Evolutionary conservation across 2,888 invertebrate genomes (phyloP).

Genomic region (Maniola hyperantus): DNA sequence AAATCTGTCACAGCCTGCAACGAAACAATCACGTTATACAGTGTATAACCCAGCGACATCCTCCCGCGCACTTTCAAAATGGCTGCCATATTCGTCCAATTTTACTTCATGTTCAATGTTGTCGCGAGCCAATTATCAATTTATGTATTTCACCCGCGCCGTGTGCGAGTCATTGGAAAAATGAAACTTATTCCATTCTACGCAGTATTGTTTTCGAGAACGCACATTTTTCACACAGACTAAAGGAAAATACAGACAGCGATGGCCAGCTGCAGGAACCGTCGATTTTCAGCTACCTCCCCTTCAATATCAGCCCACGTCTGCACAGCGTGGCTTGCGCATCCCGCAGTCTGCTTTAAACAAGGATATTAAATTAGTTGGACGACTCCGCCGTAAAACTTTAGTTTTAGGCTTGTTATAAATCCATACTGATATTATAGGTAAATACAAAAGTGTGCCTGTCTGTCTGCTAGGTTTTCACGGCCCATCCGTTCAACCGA

Average conservation of each 20-base stretch:
- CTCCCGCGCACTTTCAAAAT: slow-evolving; percentile 30
- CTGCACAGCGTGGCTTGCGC: too few relatives aligned
- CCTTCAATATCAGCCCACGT: too few relatives aligned
- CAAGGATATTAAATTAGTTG: too few relatives aligned
- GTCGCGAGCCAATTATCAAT: slow-evolving; percentile 16
- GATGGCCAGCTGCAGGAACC: too few relatives aligned
- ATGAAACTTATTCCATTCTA: slow-evolving; percentile 10
- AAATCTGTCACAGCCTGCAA: slow-evolving; percentile 33
- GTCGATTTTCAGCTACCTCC: too few relatives aligned
- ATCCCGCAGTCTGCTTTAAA: too few relatives aligned
- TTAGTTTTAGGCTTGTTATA: too few relatives aligned
- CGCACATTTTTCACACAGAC: slow-evolving; percentile 1
- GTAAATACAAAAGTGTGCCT: too few relatives aligned
- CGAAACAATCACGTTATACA: slow-evolving; percentile 29
- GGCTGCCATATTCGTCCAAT: slow-evolving; percentile 33
- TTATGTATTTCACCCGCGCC: not conserved
- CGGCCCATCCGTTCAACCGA: too few relatives aligned
- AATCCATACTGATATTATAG: too few relatives aligned
- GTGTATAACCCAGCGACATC: slow-evolving; percentile 24
- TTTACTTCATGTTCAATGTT: slow-evolving; percentile 13
- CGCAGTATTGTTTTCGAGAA: slow-evolving; percentile 9
- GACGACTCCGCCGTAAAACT: too few relatives aligned
- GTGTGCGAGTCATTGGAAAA: slow-evolving; percentile 13
- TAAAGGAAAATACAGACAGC: not conserved
- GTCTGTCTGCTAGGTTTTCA: too few relatives aligned